A percentile compares a stretch with the other conserved stretches of the same genome.
These are phyloP conservation scores for Carcina quercana DNA, from an alignment of 2,888 invertebrate species.

Conservation along the genomic window DNA sequence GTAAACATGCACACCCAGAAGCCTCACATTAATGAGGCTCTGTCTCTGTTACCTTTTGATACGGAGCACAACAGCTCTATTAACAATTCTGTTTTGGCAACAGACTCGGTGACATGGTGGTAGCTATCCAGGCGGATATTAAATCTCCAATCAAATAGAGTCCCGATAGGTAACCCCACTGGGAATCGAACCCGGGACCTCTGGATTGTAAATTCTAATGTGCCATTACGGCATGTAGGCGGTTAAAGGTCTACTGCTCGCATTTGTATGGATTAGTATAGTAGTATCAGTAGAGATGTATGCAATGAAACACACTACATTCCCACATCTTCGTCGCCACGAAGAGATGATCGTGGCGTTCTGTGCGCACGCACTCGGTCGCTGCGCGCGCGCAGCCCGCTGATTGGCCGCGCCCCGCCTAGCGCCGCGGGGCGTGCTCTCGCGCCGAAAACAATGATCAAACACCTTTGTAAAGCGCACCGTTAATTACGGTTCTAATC, in stretches of 20 bases:
- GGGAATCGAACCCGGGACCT: not conserved
- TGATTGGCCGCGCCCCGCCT: constrained; percentile 48
- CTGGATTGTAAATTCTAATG: too few species aligned
- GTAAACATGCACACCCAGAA: too few species aligned
- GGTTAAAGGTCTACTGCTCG: not conserved
- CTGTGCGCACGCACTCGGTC: constrained; percentile 2
- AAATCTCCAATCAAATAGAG: too few species aligned
- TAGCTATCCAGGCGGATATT: too few species aligned
- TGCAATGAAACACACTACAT: too few species aligned
- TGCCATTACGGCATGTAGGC: not conserved
- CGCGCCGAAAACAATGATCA: constrained; percentile 35
- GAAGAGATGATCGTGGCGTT: not conserved
- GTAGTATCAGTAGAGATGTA: not conserved
- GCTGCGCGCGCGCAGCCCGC: constrained; percentile 21
- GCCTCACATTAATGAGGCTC: too few species aligned
- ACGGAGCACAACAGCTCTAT: too few species aligned
- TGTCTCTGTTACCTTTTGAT: too few species aligned
- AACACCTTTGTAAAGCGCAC: constrained; percentile 21
- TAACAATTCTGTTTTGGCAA: too few species aligned
- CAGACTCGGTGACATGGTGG: too few species aligned
- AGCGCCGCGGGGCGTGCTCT: constrained; percentile 30
- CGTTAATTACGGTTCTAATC: constrained; percentile 25
- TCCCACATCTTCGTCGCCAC: too few species aligned
- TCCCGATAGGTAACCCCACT: too few species aligned
- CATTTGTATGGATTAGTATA: not conserved